Evolutionary conservation across 1,140 invertebrate genomes (phyloP).

Genomic region (Callitettix versicolor): DNA sequence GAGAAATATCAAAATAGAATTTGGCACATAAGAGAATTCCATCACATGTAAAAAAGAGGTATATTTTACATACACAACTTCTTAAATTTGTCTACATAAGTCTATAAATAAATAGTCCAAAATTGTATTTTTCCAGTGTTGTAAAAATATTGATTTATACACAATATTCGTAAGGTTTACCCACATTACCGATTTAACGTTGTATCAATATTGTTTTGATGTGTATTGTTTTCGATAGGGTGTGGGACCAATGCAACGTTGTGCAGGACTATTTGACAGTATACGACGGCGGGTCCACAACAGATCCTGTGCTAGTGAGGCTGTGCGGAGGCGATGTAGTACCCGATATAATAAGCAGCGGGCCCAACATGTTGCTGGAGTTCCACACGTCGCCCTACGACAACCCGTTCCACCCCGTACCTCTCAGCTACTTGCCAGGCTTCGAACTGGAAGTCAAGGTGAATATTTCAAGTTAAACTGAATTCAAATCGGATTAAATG

Average conservation of each 20-base stretch:
- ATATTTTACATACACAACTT: too few relatives aligned
- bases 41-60: too few relatives aligned
- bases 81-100: too few relatives aligned
- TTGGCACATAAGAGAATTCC: too few relatives aligned
- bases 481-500: too few relatives aligned
- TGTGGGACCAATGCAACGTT: conserved; percentile 70
- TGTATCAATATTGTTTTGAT: too few relatives aligned
- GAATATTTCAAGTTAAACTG: conserved; percentile 10
- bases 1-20: too few relatives aligned
- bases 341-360: conserved; percentile 67
- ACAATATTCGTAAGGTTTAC: too few relatives aligned
- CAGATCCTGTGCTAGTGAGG: conserved; percentile 60
- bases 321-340: conserved; percentile 74
- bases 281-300: conserved; percentile 63
- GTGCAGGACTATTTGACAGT: conserved; percentile 72
- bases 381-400: conserved; percentile 73
- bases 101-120: too few relatives aligned
- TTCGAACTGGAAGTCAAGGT: conserved; percentile 49
- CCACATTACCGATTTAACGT: too few relatives aligned
- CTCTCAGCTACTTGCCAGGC: conserved; percentile 62
- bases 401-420: conserved; percentile 68
- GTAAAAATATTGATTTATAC: too few relatives aligned
- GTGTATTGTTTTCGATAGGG: conserved; percentile 40
- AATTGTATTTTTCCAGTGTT: too few relatives aligned
- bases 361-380: conserved; percentile 65